phyloP scores from a whole-genome alignment of 2,888 invertebrate genomes.

The Rhagonycha fulva region DNA sequence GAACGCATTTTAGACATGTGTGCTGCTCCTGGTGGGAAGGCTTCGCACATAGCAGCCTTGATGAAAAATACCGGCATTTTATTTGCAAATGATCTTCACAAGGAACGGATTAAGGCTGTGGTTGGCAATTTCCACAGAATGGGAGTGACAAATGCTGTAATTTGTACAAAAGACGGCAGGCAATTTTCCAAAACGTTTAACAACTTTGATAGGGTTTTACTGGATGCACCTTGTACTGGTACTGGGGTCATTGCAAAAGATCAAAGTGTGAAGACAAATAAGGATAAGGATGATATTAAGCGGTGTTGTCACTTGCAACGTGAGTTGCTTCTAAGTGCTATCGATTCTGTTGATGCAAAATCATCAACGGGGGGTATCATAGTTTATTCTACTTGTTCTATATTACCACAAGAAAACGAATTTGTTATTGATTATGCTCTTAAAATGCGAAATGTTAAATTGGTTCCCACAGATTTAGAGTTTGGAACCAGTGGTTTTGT shows the following conservation, averaged over 20 bases:
- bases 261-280: conserved; percentile 91
- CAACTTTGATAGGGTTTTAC: conserved; percentile 91
- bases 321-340: conserved; percentile 91
- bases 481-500: conserved; percentile 96
- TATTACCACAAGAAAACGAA: conserved; percentile 98
- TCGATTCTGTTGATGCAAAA: conserved; percentile 92
- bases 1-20: conserved; percentile 96
- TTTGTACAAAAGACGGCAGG: conserved; percentile 88
- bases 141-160: conserved; percentile 91
- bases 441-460: conserved; percentile 89
- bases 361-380: conserved; percentile 92
- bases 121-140: conserved; percentile 96
- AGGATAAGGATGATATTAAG: conserved; percentile 88
- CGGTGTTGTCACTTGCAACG: conserved; percentile 91
- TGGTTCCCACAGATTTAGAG: conserved; percentile 91
- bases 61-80: conserved; percentile 98
- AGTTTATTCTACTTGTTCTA: conserved; percentile 98
- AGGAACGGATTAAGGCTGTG: conserved; percentile 86
- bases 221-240: conserved; percentile 98
- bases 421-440: conserved; percentile 95
- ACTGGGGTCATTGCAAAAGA: conserved; percentile 98
- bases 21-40: conserved; percentile 98
- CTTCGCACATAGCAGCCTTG: conserved; percentile 94
- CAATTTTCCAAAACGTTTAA: conserved; percentile 79
- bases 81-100: conserved; percentile 95